Conservation (phyloP, 2,797 vertebrate species). For the Rhadinocentrus ornatus region DNA sequence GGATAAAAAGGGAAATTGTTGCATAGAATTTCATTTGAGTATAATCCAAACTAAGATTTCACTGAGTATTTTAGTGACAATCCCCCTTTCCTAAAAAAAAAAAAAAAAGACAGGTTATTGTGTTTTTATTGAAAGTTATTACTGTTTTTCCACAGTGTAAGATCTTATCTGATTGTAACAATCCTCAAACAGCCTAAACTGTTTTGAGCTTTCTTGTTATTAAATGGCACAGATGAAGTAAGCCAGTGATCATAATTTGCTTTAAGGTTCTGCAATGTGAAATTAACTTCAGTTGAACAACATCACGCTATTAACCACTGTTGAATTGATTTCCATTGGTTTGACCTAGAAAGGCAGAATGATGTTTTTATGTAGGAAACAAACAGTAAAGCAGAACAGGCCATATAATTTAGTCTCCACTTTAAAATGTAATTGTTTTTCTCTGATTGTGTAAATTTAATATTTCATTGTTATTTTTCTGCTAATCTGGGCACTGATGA, state of each 20-base stretch:
- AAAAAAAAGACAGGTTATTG: too few relatives aligned
- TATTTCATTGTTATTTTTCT: background rate
- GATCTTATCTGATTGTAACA: background rate
- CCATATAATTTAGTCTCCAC: background rate
- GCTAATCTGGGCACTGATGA: background rate
- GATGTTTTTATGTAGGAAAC: background rate
- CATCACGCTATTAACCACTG: constrained; percentile 16
- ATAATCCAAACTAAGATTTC: background rate
- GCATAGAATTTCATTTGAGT: background rate
- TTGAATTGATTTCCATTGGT: constrained; percentile 21
- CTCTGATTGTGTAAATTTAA: background rate
- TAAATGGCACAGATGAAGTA: background rate
- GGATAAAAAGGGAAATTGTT: background rate
- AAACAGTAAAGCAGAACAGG: background rate
- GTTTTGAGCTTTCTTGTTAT: background rate
- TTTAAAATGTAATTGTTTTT: background rate
- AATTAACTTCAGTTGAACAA: background rate
- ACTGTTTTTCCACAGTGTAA: background rate
- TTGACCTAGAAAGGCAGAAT: background rate
- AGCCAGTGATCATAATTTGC: background rate
- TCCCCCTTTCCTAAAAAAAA: too few relatives aligned
- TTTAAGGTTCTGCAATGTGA: background rate
- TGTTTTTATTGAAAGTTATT: too few relatives aligned
- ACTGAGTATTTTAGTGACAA: too few relatives aligned
- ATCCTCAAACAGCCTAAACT: background rate